Percentiles rank a stretch among this genome's conserved stretches.
phyloP scores from a whole-genome alignment of 2,113 vertebrate species.

The Antigone vipio region DNA sequence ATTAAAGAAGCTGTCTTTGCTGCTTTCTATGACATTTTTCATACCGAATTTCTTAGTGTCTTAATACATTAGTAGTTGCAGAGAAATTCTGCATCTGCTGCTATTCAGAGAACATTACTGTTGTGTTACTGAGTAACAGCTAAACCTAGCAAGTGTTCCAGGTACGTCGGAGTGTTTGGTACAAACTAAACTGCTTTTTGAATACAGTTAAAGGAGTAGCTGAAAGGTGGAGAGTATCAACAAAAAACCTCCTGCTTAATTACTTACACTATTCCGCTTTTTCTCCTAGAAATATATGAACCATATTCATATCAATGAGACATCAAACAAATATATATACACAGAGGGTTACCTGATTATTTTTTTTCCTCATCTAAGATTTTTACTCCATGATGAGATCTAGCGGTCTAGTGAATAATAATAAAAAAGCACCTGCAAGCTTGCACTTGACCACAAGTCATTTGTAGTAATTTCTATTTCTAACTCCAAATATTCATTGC shows the following conservation, averaged over 20 bases:
- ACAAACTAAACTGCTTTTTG: not conserved
- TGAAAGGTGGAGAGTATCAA: not conserved
- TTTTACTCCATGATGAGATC: not conserved
- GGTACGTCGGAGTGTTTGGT: not conserved
- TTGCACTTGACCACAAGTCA: not conserved
- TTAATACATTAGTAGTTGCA: not conserved
- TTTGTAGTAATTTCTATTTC: not conserved
- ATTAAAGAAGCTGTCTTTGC: not conserved
- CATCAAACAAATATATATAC: not conserved
- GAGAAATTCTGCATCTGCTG: not conserved
- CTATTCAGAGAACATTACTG: not conserved
- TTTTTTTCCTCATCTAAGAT: not conserved
- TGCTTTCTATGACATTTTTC: not conserved
- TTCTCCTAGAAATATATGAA: not conserved
- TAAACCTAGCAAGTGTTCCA: not conserved
- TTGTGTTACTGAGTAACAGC: not conserved
- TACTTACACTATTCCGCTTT: not conserved
- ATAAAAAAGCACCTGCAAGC: not conserved
- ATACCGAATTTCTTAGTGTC: not conserved
- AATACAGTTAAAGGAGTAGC: not conserved
- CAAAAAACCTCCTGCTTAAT: not conserved
- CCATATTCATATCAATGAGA: not conserved
- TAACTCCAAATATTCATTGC: not conserved
- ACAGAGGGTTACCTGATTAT: not conserved
- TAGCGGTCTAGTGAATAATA: not conserved